A percentile compares a stretch with the other conserved stretches of the same genome.
These are phyloP conservation scores for Noturus placidus DNA, from an alignment of 2,113 vertebrate genomes.

Conservation along the genomic window DNA sequence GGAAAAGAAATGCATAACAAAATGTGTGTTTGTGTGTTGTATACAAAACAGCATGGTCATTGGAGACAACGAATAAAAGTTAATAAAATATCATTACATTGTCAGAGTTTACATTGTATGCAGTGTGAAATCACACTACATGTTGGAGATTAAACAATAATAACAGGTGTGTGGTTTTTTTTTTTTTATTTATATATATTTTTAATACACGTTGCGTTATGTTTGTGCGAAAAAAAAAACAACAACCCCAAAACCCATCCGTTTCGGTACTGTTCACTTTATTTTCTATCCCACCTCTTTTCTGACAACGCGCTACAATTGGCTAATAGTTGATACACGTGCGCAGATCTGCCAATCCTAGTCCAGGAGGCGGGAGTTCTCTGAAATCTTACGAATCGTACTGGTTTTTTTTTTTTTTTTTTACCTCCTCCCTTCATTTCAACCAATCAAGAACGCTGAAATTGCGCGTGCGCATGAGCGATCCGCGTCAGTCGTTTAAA, in stretches of 20 bases:
- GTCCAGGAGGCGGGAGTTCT: neutral
- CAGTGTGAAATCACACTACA: neutral
- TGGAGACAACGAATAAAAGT: neutral
- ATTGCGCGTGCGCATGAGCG: neutral
- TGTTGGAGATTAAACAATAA: neutral
- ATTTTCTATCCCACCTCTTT: neutral
- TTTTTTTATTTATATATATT: neutral
- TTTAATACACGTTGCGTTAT: neutral
- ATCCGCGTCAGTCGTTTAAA: constrained; percentile 39
- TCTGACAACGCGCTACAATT: neutral
- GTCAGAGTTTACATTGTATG: neutral
- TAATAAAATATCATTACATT: neutral
- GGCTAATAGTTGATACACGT: neutral
- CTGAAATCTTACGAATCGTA: neutral
- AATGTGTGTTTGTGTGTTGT: neutral
- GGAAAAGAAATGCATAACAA: neutral
- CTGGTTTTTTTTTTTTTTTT: no score
- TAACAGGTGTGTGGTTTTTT: neutral
- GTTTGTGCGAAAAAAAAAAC: neutral
- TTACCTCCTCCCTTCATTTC: neutral
- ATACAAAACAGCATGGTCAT: neutral
- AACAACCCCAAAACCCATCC: neutral
- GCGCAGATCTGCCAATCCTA: neutral
- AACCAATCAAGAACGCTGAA: neutral
- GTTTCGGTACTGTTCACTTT: neutral